Percentiles rank a stretch among this genome's conserved stretches.
Evolutionary conservation across 2,797 vertebrate species (phyloP).

Genomic region (Corythornis leucogaster): DNA sequence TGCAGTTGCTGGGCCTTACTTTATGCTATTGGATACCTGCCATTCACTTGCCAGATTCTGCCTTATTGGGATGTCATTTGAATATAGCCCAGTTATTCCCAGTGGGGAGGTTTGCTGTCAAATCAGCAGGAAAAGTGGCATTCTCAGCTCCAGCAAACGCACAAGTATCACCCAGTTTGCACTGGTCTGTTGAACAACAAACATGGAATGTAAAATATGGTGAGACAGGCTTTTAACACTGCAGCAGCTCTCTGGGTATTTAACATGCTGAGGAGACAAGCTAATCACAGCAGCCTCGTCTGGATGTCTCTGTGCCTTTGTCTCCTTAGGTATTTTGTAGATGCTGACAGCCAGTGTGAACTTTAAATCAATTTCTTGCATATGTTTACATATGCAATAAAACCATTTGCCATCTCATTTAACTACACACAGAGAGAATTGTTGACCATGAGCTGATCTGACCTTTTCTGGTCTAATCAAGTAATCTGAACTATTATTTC

Average conservation of each 20-base stretch:
- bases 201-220: background rate
- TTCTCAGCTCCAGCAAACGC: background rate
- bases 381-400: slow-evolving; percentile 28
- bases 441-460: slow-evolving; percentile 41
- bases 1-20: background rate
- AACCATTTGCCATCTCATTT: slow-evolving; percentile 23
- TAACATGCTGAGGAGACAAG: slow-evolving; percentile 16
- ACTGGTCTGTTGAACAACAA: slow-evolving; percentile 13
- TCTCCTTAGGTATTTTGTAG: slow-evolving; percentile 13
- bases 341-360: background rate
- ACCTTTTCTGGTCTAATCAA: slow-evolving; percentile 66
- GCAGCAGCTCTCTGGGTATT: background rate
- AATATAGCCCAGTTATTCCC: background rate
- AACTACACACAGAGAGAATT: background rate
- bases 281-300: background rate
- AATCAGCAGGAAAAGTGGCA: background rate
- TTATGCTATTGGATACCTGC: background rate
- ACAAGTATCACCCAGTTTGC: background rate
- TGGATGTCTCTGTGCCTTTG: slow-evolving; percentile 9
- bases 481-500: slow-evolving; percentile 59
- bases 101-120: background rate
- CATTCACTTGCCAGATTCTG: background rate
- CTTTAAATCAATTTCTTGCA: slow-evolving; percentile 35
- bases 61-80: background rate
- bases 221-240: background rate